A percentile compares a stretch with the other conserved stretches of the same genome.
Evolutionary conservation across 2,888 invertebrate genomes (phyloP).

Genomic region (Chloroclystis v-ata): DNA sequence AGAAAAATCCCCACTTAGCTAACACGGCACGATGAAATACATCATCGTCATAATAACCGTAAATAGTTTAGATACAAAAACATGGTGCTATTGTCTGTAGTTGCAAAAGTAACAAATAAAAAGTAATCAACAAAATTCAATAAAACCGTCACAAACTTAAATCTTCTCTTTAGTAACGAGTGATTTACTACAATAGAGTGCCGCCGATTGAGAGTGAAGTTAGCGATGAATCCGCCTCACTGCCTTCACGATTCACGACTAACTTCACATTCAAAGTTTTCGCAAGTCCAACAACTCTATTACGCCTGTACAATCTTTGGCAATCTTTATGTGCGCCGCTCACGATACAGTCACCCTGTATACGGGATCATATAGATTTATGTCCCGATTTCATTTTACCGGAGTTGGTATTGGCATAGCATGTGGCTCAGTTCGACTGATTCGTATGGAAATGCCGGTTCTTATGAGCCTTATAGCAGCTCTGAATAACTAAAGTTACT

Average conservation of each 20-base stretch:
- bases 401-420: conserved; percentile 12
- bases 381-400: conserved; percentile 29
- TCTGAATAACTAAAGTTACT: not conserved
- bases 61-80: too few relatives aligned
- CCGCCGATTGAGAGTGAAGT: not conserved
- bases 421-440: conserved; percentile 30
- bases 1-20: too few relatives aligned
- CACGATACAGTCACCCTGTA: conserved; percentile 13
- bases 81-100: too few relatives aligned
- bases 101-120: too few relatives aligned
- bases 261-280: conserved; percentile 1
- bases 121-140: not conserved
- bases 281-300: conserved; percentile 3
- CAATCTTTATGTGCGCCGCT: conserved; percentile 3
- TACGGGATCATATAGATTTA: conserved; percentile 29
- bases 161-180: not conserved
- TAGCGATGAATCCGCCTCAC: too few relatives aligned
- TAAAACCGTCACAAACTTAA: not conserved
- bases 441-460: conserved; percentile 27
- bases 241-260: conserved; percentile 1
- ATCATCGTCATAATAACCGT: too few relatives aligned
- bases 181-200: not conserved
- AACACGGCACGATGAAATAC: too few relatives aligned
- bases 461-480: not conserved
- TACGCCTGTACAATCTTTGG: conserved; percentile 3